phyloP scores from a whole-genome alignment of 2,113 vertebrate genomes.

The Sigmodon hispidus region DNA sequence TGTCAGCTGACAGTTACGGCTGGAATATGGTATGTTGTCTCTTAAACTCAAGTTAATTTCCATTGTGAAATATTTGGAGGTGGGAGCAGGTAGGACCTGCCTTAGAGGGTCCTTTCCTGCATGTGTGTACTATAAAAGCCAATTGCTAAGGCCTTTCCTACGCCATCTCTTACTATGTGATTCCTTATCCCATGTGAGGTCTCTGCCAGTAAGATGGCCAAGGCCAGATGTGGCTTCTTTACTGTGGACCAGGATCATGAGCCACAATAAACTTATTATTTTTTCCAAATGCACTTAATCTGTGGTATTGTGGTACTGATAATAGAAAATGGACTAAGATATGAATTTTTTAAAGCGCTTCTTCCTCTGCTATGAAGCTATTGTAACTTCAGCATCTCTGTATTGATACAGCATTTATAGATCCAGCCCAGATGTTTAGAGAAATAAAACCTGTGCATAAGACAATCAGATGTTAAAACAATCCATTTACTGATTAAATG shows the following conservation, averaged over 20 bases:
- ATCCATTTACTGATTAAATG: conserved; percentile 23
- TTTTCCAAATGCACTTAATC: not conserved
- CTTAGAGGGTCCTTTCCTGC: not conserved
- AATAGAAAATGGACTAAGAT: not conserved
- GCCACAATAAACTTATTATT: not conserved
- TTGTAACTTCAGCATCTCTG: not conserved
- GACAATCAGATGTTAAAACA: conserved; percentile 46
- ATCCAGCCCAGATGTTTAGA: not conserved
- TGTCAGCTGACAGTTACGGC: rapidly evolving
- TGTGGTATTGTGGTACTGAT: not conserved
- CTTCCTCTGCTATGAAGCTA: not conserved
- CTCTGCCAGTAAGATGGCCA: not conserved
- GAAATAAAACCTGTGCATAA: not conserved
- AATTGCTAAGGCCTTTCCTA: not conserved
- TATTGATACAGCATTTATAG: not conserved
- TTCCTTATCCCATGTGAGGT: not conserved
- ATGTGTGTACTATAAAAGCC: not conserved
- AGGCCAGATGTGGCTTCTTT: not conserved
- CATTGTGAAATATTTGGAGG: not conserved
- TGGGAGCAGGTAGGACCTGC: not conserved
- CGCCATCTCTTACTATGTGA: not conserved
- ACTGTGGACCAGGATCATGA: not conserved
- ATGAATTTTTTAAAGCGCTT: not conserved
- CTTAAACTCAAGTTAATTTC: not conserved
- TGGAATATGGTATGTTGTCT: not conserved